Evolutionary conservation across 2,888 invertebrate species (phyloP), one percentile per base, ranked within the genome.

Genomic region (Abrostola tripartita): DNA sequence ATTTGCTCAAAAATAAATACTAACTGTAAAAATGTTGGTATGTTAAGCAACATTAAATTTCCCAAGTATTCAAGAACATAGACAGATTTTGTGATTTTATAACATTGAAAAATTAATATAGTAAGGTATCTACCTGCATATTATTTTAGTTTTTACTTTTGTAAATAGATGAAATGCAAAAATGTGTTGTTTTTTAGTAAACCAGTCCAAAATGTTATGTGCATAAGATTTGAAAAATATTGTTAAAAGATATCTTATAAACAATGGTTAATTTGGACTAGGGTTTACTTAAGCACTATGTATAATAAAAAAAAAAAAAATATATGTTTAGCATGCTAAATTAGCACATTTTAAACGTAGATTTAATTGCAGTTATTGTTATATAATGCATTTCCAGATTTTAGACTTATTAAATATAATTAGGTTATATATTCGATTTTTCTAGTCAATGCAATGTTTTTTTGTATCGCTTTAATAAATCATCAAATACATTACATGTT

Each of bases 391-490:
- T 87, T 88, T 86, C 81, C 81, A 82, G 74, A 78, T 72, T 80
- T 74, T 69, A 73, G 70, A 77, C 77, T 76, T 79, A 73, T 79
- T 78, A 81, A 64, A 78, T 79, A 82, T 85, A 87, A 80, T 76
- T 85, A 87, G 83, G 80, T 83, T 84, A 83, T 82, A 70, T 81
- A 88, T 88, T 88, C 78, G 86, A 88, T 92, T 92, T 84, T 89
- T 94, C 94, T 94, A 94, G 94, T 94, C 94, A 94, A 88, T 88
- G 90, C 90, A 90, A 90, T 87, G 83, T 88, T 90, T 91, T 72
- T 73, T 91, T 92, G 85, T 93, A 93, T 90, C 86, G 92, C 93
- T 92, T 91, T 87, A 94, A 91, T 93, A 93, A 94, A 93, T 90
- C 88, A 90, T 89, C 74, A 84, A 86, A 85, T 66, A 78, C 52